phyloP scores from a whole-genome alignment of 2,888 invertebrate genomes.

The Sclerodermus sp. region DNA sequence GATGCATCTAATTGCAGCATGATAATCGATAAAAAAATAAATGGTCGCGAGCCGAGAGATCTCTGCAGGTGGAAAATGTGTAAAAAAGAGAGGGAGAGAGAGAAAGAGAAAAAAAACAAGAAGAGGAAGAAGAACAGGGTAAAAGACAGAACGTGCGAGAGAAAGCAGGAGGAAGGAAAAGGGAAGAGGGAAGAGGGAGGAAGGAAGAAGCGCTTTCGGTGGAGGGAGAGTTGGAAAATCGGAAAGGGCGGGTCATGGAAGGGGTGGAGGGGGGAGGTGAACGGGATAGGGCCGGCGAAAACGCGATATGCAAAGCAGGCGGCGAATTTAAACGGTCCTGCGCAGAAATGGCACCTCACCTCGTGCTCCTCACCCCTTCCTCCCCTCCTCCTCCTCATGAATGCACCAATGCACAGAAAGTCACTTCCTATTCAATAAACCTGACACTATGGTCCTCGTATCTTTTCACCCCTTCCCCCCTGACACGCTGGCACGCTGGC shows the following conservation, averaged over 20 bases:
- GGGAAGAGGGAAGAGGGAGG: background rate
- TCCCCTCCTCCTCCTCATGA: conserved; percentile 15
- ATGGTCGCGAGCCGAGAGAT: no score
- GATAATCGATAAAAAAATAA: no score
- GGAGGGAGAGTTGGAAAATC: conserved; percentile 34
- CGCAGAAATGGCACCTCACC: conserved; percentile 49
- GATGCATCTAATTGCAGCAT: no score
- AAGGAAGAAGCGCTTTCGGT: background rate
- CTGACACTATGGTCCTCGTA: no score
- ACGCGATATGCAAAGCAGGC: conserved; percentile 54
- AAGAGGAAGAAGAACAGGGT: no score
- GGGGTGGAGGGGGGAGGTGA: conserved; percentile 22
- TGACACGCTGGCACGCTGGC: conserved; percentile 7
- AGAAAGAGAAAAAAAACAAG: no score
- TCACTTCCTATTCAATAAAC: background rate
- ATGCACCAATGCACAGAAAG: background rate
- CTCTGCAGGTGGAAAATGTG: no score
- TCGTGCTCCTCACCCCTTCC: conserved; percentile 39
- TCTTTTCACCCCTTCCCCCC: background rate
- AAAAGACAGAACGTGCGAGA: background rate
- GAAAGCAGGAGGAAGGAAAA: conserved; percentile 1
- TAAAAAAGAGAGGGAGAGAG: background rate
- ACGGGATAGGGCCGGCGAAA: conserved; percentile 35
- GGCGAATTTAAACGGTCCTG: conserved; percentile 53
- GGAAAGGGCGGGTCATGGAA: conserved; percentile 33